Evolutionary conservation across 2,888 invertebrate species (phyloP).

Genomic region (Drosophila macrospina): DNA sequence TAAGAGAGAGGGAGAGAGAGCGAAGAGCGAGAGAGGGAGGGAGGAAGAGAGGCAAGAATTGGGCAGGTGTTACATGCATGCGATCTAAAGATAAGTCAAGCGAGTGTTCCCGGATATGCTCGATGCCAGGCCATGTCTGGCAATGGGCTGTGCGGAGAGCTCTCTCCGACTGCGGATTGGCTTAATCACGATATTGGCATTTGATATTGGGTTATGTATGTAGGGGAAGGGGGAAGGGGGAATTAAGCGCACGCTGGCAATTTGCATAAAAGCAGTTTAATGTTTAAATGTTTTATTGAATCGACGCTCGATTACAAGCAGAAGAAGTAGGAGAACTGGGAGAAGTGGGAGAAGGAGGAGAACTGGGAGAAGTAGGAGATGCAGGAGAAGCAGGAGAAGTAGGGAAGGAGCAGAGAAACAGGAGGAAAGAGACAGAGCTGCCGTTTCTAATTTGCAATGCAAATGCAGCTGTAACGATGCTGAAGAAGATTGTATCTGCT

Average conservation of each 20-base stretch:
- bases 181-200: background rate
- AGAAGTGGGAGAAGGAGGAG: background rate
- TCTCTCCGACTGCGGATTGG: background rate
- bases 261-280: constrained; percentile 84
- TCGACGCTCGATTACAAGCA: constrained; percentile 73
- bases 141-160: background rate
- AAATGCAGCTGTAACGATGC: constrained; percentile 55
- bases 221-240: constrained; percentile 7
- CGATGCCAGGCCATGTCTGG: constrained; percentile 26
- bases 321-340: background rate
- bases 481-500: constrained; percentile 9
- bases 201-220: background rate
- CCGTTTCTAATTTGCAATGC: constrained; percentile 78
- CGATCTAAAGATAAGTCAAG: constrained; percentile 74
- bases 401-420: background rate
- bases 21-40: background rate
- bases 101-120: constrained; percentile 47
- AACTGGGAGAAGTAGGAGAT: too few relatives aligned
- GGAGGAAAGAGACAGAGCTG: constrained; percentile 44
- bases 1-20: background rate
- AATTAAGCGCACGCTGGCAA: constrained; percentile 80
- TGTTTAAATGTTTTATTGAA: constrained; percentile 83
- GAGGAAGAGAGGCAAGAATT: constrained; percentile 5
- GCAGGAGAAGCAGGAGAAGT: background rate
- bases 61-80: constrained; percentile 77